A percentile compares a stretch with the other conserved stretches of the same genome.
Evolutionary conservation across 1,140 invertebrate species (phyloP).

Genomic region (Dinothrombium tinctorium): DNA sequence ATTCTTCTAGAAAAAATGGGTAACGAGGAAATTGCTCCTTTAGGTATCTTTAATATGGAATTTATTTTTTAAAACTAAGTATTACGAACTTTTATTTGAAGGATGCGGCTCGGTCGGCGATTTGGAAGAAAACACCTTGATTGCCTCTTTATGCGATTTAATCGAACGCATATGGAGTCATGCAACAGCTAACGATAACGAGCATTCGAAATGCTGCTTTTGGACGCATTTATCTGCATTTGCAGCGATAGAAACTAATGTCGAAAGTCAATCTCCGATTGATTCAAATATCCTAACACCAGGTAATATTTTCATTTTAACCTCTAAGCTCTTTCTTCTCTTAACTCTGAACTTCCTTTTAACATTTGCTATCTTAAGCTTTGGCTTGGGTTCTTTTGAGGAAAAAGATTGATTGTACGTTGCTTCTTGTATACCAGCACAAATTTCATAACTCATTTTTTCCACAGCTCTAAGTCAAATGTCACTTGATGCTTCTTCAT

Average conservation of each 20-base stretch:
- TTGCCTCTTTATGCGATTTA: constrained; percentile 88
- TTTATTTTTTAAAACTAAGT: neutral
- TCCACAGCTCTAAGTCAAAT: neutral
- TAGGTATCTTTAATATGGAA: neutral
- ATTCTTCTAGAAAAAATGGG: constrained; percentile 97
- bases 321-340: neutral
- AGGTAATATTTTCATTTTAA: constrained; percentile 29
- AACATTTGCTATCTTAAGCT: constrained; percentile 32
- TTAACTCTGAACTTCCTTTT: neutral
- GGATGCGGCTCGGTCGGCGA: constrained; percentile 18
- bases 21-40: constrained; percentile 5
- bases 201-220: constrained; percentile 26
- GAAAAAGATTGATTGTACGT: constrained; percentile 60
- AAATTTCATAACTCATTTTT: neutral
- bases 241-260: neutral
- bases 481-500: neutral
- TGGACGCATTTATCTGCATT: constrained; percentile 59
- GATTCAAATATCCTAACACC: constrained; percentile 57
- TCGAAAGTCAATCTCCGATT: constrained; percentile 28
- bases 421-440: neutral
- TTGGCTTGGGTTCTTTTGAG: constrained; percentile 67
- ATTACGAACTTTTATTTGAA: neutral
- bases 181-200: constrained; percentile 26
- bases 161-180: constrained; percentile 95
- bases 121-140: constrained; percentile 90